Base-by-base conservation (phyloP, 2,113 vertebrate genomes). In the Pimephales promelas region DNA sequence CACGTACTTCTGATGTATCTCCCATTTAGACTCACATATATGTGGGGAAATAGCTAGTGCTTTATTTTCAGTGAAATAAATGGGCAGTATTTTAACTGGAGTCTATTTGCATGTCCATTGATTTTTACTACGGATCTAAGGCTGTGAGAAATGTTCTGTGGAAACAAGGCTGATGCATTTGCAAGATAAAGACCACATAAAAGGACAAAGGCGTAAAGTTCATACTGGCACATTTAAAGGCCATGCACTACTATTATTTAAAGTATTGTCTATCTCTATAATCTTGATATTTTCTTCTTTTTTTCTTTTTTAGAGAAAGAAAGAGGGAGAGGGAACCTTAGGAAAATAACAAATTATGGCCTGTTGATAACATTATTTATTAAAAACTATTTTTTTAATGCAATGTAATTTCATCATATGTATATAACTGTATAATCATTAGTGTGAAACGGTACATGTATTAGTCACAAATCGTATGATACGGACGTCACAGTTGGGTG, bases 61-160 rank as follows among this genome's bases (percentile, higher is more conserved):
- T 71, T 71, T 22, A 71, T 22, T 40, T 71, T 26, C 31, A 36
- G 18, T 16, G 3, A 68, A 47, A 73, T 47, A n/a, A 73, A 73
- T 47, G 13, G n/a, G n/a, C 5, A 26, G 70, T 47, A 73, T 70
- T 70, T 40, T 70, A 73, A 14, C n/a, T 47, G 43, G 40, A 73
- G 11, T 26, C 70, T 43, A 47, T 43, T 14, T 9, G 43, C n/a
- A 26, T 73, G 24, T 73, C 71, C 71, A 73, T 49, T 73, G 71
- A 73, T 73, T 73, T 28, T 73, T 24, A 73, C 13, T 1, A 18
- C 26, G 24, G 5, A 49, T 3, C 43, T 10, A n/a, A 13, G 45
- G 24, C 71, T 73, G n/a, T 49, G 22, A 73, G 71, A 73, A 73
- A 73, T 28, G 43, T 73, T 28, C n/a, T 47, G n/a, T 47, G 66